Percentiles rank a stretch among this genome's conserved stretches.
These are phyloP conservation scores for Cryptus armator DNA, from an alignment of 2,888 invertebrate species.

Conservation along the genomic window DNA sequence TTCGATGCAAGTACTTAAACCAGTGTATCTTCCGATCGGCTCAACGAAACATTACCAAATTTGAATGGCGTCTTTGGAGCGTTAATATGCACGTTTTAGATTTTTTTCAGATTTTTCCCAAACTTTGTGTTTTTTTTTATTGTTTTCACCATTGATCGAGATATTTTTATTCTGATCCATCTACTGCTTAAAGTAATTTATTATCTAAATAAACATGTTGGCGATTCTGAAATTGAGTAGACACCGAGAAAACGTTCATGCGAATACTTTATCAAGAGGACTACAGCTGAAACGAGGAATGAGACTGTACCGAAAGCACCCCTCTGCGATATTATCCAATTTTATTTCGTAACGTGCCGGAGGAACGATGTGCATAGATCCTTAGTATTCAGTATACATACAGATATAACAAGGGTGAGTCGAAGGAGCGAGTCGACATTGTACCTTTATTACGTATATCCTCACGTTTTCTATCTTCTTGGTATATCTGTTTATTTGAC, in stretches of 20 bases:
- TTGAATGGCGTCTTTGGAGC: no score
- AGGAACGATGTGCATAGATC: constrained; percentile 3
- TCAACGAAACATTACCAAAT: no score
- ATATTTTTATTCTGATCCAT: neutral
- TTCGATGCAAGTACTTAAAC: no score
- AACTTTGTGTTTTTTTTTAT: neutral
- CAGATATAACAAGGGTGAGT: constrained; percentile 6
- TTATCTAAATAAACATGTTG: neutral
- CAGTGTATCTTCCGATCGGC: no score
- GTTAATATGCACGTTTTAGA: no score
- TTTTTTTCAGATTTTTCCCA: no score
- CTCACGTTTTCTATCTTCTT: constrained; percentile 10
- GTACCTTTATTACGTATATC: constrained; percentile 28
- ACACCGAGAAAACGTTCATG: neutral
- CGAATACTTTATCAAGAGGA: neutral
- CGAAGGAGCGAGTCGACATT: neutral
- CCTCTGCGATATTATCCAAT: constrained; percentile 12
- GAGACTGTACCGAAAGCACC: neutral
- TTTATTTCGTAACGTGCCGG: neutral
- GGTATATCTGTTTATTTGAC: neutral
- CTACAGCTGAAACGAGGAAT: neutral
- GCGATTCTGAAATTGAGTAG: neutral
- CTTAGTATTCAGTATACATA: neutral
- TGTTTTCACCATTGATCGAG: neutral
- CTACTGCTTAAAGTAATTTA: neutral